These are phyloP conservation scores for Paracentrotus lividus DNA, from an alignment of 53 echinoderm and acorn worm genomes.

Conservation along the genomic window DNA sequence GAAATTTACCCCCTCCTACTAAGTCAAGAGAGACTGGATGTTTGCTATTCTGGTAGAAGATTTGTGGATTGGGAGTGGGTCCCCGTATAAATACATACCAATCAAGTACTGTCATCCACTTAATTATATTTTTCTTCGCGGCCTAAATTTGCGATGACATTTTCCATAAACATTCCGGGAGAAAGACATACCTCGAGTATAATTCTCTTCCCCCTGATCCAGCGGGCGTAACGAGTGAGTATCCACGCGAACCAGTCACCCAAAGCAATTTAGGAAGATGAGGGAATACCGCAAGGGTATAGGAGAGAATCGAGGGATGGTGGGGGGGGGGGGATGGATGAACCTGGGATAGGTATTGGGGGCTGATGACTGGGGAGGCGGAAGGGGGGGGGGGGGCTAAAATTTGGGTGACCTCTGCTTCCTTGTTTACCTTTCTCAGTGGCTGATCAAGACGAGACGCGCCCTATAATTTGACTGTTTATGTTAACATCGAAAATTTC, in stretches of 20 bases:
- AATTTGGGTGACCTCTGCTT: not conserved
- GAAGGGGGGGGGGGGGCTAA: not conserved
- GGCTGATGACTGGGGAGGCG: not conserved
- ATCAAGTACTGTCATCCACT: conserved; percentile 54
- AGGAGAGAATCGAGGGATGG: too few relatives aligned
- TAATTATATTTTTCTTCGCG: conserved; percentile 67
- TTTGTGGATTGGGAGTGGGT: not conserved
- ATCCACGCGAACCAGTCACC: conserved; percentile 31
- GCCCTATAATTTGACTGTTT: not conserved
- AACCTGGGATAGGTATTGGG: too few relatives aligned
- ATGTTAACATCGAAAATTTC: too few relatives aligned
- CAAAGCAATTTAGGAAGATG: conserved; percentile 22
- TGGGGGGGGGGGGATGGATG: too few relatives aligned
- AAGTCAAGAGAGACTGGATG: conserved; percentile 15
- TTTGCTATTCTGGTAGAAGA: conserved; percentile 29
- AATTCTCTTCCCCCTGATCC: conserved; percentile 39
- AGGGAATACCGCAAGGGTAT: too few relatives aligned
- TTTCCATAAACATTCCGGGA: conserved; percentile 60
- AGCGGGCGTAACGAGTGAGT: conserved; percentile 32
- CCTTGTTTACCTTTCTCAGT: not conserved
- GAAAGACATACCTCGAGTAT: conserved; percentile 1
- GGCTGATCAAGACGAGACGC: not conserved
- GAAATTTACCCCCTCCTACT: not conserved
- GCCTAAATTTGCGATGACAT: conserved; percentile 60
- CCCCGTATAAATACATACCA: conserved; percentile 63